These are phyloP conservation scores for Pantelozetes paolii DNA, from an alignment of 2,888 invertebrate genomes.

Conservation along the genomic window DNA sequence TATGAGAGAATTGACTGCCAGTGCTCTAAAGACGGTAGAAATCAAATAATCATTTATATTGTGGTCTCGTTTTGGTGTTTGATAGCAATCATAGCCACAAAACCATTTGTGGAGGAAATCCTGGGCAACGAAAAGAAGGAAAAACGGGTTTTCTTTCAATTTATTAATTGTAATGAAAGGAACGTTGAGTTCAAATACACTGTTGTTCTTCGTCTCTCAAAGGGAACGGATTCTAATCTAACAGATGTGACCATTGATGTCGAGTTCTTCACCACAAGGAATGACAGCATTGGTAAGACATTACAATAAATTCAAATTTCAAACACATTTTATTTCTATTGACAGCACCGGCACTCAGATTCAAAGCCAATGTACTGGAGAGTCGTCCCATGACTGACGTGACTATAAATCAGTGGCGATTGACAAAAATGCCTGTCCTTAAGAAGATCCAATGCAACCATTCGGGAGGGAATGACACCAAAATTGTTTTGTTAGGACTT, in stretches of 20 bases:
- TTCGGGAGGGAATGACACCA: not conserved
- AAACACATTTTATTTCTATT: not conserved
- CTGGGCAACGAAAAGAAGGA: not conserved
- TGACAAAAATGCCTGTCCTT: not conserved
- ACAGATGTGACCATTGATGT: not conserved
- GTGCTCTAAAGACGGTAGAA: not conserved
- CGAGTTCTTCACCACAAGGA: not conserved
- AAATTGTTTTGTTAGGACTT: not conserved
- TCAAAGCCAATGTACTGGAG: not conserved
- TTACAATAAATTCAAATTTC: not conserved
- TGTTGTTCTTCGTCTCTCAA: not conserved
- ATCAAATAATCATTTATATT: not conserved
- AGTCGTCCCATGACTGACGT: not conserved
- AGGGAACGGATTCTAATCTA: not conserved
- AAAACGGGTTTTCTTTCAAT: not conserved
- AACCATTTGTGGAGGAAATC: not conserved
- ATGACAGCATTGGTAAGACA: constrained; percentile 2
- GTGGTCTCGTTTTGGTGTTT: not conserved
- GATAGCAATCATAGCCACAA: not conserved
- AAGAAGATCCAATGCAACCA: not conserved
- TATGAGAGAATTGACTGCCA: not conserved
- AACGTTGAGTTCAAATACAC: not conserved
- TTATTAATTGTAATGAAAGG: not conserved
- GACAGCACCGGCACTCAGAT: not conserved
- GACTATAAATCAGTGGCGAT: not conserved